phyloP scores from a whole-genome alignment of 2,797 vertebrate genomes.

The Loriculus beryllinus region DNA sequence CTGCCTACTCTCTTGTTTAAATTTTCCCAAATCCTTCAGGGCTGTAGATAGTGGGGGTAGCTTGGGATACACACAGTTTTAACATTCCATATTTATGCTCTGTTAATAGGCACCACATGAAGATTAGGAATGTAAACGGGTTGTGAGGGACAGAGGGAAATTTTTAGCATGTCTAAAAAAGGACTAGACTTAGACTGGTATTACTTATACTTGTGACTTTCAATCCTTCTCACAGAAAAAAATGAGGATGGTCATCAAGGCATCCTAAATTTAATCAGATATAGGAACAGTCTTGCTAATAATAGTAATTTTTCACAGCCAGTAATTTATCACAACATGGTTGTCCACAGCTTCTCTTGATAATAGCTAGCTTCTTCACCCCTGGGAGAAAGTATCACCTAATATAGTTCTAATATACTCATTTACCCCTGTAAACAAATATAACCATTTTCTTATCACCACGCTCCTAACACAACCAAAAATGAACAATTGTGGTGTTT shows the following conservation, averaged over 20 bases:
- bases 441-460: neutral
- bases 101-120: conserved; percentile 69
- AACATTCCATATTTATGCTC: conserved; percentile 58
- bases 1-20: conserved; percentile 69
- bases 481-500: neutral
- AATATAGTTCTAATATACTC: neutral
- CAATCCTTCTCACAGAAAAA: neutral
- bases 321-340: neutral
- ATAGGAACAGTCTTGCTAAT: neutral
- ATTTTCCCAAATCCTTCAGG: conserved; percentile 57
- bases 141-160: conserved; percentile 40
- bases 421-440: neutral
- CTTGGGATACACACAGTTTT: conserved; percentile 63
- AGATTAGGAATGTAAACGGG: conserved; percentile 47
- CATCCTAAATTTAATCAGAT: neutral
- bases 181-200: neutral
- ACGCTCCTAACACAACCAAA: accelerated
- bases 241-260: neutral
- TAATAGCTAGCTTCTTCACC: neutral
- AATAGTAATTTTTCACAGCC: neutral
- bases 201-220: neutral
- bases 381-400: neutral
- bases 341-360: neutral
- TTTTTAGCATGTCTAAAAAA: conserved; percentile 14
- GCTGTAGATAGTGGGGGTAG: conserved; percentile 65